Base-by-base conservation (phyloP, 2,888 invertebrate species). In the Linnaemya tessellans region DNA sequence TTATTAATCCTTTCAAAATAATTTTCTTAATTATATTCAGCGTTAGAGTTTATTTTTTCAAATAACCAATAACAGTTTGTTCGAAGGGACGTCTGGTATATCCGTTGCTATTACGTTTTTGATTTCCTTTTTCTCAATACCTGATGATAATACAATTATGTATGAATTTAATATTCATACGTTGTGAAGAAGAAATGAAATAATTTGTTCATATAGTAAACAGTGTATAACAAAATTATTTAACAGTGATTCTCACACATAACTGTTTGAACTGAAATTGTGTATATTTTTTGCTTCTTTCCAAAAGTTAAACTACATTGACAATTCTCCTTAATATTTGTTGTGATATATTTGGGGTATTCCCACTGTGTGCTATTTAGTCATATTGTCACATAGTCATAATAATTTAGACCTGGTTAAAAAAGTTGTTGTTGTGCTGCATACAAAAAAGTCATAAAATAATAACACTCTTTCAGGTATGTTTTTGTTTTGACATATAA, bases 1-100 rank as follows among this genome's bases (percentile, higher is more conserved):
- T 60, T 71, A 43, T 43, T 65, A 30, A 8, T 41, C 15, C 51
- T 18, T 54, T 54, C 75, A 38, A 43, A 65, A 79, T 62, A 85
- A 85, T 85, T 85, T 70, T 75, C 78, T 82, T 82, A 81, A 84
- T 81, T 84, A 84, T 84, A 81, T 70, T 81, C 68, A 46, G 62
- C 64, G 46, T 70, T 77, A 70, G 60, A 84, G 62, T 35, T 60
- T 41, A 49, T 4, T 80, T 67, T 67, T 41, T 73, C 62, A 49
- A 77, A 77, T 67, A 62, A 77, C 46, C 18, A 62, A 68, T 68
- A 78, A 78, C 80, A 70, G 73, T 73, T 81, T 81, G 79, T 70
- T 75, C 62, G 60, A 77, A 68, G 58, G 65, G 68, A 20, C 54
- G 56, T 20, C 54, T 10, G 25, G n/a, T 56, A 4, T 51, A 18